These are phyloP conservation scores for Schizaphis graminum DNA, from an alignment of 2,888 invertebrate species.

Conservation along the genomic window DNA sequence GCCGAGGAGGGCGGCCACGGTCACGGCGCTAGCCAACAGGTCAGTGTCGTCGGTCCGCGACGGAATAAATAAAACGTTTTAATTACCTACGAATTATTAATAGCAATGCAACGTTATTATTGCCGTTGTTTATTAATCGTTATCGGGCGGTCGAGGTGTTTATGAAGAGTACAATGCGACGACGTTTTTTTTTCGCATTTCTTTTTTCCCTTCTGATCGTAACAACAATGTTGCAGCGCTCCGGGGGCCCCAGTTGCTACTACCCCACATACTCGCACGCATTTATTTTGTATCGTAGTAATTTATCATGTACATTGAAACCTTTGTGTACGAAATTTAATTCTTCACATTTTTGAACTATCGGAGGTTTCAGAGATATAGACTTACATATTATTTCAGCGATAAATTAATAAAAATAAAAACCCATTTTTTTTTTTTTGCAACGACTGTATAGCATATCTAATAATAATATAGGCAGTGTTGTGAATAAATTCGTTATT, in stretches of 20 bases:
- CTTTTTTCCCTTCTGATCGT: not conserved
- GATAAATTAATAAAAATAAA: too few relatives aligned
- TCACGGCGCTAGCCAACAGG: conserved; percentile 67
- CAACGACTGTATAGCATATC: too few relatives aligned
- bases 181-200: not conserved
- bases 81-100: too few relatives aligned
- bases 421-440: too few relatives aligned
- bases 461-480: too few relatives aligned
- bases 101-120: too few relatives aligned
- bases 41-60: conserved; percentile 40
- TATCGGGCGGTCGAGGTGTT: not conserved
- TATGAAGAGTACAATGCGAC: not conserved
- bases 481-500: too few relatives aligned
- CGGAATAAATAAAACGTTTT: not conserved
- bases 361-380: not conserved
- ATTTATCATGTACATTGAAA: not conserved
- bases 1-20: conserved; percentile 67
- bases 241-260: too few relatives aligned
- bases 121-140: too few relatives aligned
- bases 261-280: too few relatives aligned
- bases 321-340: not conserved
- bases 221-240: not conserved
- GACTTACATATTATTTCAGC: not conserved
- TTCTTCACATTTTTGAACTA: not conserved
- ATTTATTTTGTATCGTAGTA: not conserved